These are phyloP conservation scores for Zygothrica quintamaculata DNA, from an alignment of 2,888 invertebrate species.

Conservation along the genomic window DNA sequence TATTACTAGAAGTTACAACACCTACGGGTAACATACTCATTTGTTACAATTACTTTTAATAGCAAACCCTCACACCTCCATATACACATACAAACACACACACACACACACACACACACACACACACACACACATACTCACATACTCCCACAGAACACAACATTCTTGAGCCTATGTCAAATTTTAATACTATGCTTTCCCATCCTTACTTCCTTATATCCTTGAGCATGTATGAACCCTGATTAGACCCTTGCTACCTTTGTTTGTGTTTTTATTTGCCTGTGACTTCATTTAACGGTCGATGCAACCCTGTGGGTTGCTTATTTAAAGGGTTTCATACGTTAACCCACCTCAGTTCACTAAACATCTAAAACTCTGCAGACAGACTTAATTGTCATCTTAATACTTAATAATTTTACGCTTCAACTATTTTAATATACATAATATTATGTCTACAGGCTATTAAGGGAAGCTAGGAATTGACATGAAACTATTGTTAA, in stretches of 20 bases:
- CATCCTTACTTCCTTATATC: constrained; percentile 10
- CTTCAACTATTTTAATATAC: constrained; percentile 14
- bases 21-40: constrained; percentile 67
- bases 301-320: constrained; percentile 3
- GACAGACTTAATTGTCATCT: constrained; percentile 16
- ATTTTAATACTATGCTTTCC: neutral
- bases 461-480: neutral
- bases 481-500: neutral
- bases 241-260: constrained; percentile 19
- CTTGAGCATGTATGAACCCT: neutral
- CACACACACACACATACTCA: neutral
- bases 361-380: neutral
- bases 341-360: no score
- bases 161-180: constrained; percentile 9
- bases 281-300: constrained; percentile 17
- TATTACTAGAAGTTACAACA: constrained; percentile 28
- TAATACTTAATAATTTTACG: constrained; percentile 27
- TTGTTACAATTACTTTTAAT: constrained; percentile 69
- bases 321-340: neutral
- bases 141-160: neutral
- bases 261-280: constrained; percentile 34
- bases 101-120: constrained; percentile 9
- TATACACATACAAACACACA: constrained; percentile 2
- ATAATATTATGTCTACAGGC: neutral
- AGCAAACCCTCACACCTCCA: constrained; percentile 6